A percentile compares a stretch with the other conserved stretches of the same genome.
These are phyloP conservation scores for Andrena camellia DNA, from an alignment of 2,888 invertebrate species.

Conservation along the genomic window DNA sequence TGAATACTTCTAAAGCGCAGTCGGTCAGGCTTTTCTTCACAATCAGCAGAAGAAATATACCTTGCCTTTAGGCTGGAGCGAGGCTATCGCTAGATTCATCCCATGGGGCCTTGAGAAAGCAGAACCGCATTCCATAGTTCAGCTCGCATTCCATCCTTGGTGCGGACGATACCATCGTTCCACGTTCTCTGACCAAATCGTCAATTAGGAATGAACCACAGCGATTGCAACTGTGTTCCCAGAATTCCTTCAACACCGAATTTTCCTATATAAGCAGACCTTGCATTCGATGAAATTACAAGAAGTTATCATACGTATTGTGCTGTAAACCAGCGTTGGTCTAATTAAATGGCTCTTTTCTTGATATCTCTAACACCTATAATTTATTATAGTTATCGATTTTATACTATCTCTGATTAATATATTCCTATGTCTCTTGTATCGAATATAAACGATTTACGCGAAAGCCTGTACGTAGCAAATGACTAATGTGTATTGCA, in stretches of 20 bases:
- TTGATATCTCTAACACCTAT: too few relatives aligned
- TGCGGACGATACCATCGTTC: conserved; percentile 32
- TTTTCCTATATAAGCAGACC: background rate
- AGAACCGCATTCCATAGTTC: conserved; percentile 68
- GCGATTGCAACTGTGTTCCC: background rate
- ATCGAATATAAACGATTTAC: too few relatives aligned
- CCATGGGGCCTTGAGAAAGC: conserved; percentile 63
- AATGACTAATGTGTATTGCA: too few relatives aligned
- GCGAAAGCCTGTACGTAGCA: too few relatives aligned
- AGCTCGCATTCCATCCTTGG: conserved; percentile 57
- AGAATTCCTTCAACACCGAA: background rate
- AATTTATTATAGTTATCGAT: too few relatives aligned
- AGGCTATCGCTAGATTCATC: conserved; percentile 60
- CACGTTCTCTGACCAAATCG: conserved; percentile 1
- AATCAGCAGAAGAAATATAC: conserved; percentile 5
- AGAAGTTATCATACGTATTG: too few relatives aligned
- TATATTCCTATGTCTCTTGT: too few relatives aligned
- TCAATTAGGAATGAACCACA: conserved; percentile 6
- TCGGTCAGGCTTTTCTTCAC: background rate
- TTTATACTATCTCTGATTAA: too few relatives aligned
- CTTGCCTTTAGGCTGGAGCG: conserved; percentile 41
- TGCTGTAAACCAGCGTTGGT: too few relatives aligned
- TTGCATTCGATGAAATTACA: background rate
- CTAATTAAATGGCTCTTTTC: too few relatives aligned
- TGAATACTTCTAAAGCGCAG: background rate